Conservation (phyloP, 2,113 vertebrate genomes). For the Pagrus major region DNA sequence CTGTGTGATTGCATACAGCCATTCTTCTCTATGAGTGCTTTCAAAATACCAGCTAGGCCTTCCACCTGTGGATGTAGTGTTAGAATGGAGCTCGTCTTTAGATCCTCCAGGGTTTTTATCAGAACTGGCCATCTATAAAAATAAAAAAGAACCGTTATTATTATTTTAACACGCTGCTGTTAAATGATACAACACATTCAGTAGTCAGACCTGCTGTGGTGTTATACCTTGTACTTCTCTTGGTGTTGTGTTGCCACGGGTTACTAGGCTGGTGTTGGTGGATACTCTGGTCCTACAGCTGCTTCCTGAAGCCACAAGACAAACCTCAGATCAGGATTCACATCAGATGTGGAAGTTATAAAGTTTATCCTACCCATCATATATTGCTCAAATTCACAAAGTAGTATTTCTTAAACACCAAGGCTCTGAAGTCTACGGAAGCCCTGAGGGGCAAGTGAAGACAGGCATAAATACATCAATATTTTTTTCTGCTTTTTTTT, state of each 20-base stretch:
- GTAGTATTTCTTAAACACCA: no score
- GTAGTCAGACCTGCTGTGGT: neutral
- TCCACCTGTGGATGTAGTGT: no score
- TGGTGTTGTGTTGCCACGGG: neutral
- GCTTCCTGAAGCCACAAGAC: neutral
- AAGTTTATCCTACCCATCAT: neutral
- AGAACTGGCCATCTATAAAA: slow-evolving; percentile 7
- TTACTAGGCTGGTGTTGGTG: neutral
- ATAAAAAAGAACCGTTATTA: neutral
- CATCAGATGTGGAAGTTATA: neutral
- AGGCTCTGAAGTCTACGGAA: neutral
- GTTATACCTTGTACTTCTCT: neutral
- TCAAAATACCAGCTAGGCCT: no score
- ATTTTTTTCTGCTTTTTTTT: no score
- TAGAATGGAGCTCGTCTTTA: no score
- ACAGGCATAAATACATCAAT: no score
- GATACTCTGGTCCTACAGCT: neutral
- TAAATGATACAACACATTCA: neutral
- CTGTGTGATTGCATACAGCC: accelerated
- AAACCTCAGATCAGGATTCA: neutral
- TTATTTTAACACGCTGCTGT: neutral
- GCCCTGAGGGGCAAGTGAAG: no score
- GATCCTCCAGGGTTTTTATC: no score
- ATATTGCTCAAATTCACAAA: no score
- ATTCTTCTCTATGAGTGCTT: accelerated